Percentiles rank a stretch among this genome's conserved stretches.
These are phyloP conservation scores for Xanthostigma xanthostigma DNA, from an alignment of 2,888 invertebrate genomes.

Conservation along the genomic window DNA sequence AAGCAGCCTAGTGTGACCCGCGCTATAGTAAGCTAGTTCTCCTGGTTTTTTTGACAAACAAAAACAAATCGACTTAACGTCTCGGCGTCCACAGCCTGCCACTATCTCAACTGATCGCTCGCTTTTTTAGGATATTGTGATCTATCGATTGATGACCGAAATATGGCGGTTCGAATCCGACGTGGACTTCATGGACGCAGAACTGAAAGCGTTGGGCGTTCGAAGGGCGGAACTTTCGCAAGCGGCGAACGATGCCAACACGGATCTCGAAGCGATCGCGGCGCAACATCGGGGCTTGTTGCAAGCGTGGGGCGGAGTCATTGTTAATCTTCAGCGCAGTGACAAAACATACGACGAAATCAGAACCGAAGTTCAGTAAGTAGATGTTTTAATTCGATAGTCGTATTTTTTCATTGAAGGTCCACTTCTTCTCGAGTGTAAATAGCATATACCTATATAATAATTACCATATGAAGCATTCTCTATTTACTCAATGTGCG, in stretches of 20 bases:
- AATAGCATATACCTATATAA: too few species aligned
- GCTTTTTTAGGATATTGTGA: slow-evolving; percentile 38
- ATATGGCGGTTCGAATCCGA: slow-evolving; percentile 55
- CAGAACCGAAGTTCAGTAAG: slow-evolving; percentile 41
- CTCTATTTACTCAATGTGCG: too few species aligned
- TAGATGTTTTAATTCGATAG: slow-evolving; percentile 7
- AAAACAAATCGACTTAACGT: slow-evolving; percentile 7
- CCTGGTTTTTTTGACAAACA: slow-evolving; percentile 5
- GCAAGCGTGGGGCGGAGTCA: slow-evolving; percentile 59
- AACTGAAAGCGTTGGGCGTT: slow-evolving; percentile 45
- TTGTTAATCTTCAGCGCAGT: slow-evolving; percentile 50
- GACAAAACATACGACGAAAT: slow-evolving; percentile 50
- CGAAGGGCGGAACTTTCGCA: slow-evolving; percentile 42
- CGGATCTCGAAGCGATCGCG: slow-evolving; percentile 56
- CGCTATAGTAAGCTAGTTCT: too few species aligned
- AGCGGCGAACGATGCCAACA: slow-evolving; percentile 50
- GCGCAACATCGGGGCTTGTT: slow-evolving; percentile 52
- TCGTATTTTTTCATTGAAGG: background rate
- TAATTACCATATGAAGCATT: too few species aligned
- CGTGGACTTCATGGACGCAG: slow-evolving; percentile 44
- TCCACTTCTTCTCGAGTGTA: too few species aligned
- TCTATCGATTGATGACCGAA: slow-evolving; percentile 52
- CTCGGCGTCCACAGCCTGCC: slow-evolving; percentile 22
- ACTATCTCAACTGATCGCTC: background rate
- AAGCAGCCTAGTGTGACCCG: too few species aligned